phyloP scores from a whole-genome alignment of 2,888 invertebrate genomes.

The Leptura quadrifasciata region DNA sequence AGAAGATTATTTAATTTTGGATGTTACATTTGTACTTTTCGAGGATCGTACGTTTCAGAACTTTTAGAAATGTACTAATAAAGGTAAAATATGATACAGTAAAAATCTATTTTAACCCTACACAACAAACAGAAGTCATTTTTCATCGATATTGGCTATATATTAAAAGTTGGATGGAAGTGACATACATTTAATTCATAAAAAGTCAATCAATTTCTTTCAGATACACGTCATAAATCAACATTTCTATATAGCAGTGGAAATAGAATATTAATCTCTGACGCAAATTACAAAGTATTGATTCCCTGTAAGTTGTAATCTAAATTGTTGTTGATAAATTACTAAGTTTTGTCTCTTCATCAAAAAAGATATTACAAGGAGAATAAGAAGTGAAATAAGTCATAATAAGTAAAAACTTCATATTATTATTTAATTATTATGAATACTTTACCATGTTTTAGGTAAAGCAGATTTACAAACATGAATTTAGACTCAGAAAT shows the following conservation, averaged over 20 bases:
- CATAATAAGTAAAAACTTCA: no score
- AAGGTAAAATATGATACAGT: slow-evolving; percentile 20
- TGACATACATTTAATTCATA: slow-evolving; percentile 23
- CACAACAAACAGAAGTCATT: slow-evolving; percentile 30
- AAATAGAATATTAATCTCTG: background rate
- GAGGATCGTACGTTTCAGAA: background rate
- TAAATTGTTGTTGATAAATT: no score
- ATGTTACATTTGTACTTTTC: background rate
- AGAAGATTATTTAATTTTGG: slow-evolving; percentile 26
- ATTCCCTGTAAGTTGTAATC: no score
- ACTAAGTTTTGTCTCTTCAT: no score
- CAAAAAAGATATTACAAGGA: no score
- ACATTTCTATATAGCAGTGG: background rate
- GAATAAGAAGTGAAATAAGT: no score
- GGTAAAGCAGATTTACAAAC: no score
- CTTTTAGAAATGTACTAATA: slow-evolving; percentile 16
- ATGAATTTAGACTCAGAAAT: no score
- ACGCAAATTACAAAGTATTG: background rate
- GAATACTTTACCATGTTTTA: no score
- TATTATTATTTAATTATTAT: no score
- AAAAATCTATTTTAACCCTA: slow-evolving; percentile 5
- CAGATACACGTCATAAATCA: slow-evolving; percentile 22
- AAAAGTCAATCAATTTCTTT: slow-evolving; percentile 24
- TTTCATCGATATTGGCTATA: slow-evolving; percentile 26
- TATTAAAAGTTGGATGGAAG: slow-evolving; percentile 34